These are phyloP conservation scores for Philonicus albiceps DNA, from an alignment of 2,888 invertebrate genomes.

Conservation along the genomic window DNA sequence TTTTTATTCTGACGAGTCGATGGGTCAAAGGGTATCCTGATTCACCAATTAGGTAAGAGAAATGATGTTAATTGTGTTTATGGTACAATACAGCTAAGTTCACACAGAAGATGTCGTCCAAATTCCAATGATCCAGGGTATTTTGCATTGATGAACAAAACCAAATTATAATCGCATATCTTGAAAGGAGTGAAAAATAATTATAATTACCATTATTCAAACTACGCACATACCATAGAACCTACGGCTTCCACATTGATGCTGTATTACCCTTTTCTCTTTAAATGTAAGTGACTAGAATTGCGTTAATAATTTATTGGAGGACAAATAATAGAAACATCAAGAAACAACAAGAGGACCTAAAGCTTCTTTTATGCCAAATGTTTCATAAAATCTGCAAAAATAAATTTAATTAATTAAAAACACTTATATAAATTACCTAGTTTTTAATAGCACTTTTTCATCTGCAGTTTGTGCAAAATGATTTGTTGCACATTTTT, in stretches of 20 bases:
- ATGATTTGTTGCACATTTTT: neutral
- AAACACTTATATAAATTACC: neutral
- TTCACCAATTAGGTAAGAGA: too few relatives aligned
- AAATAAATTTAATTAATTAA: too few relatives aligned
- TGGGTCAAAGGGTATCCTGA: too few relatives aligned
- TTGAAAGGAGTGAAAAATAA: neutral
- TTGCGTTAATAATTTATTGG: neutral
- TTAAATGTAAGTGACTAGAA: neutral
- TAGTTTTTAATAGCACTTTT: neutral
- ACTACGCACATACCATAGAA: too few relatives aligned
- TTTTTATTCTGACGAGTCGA: too few relatives aligned
- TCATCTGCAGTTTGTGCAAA: neutral
- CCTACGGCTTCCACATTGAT: neutral
- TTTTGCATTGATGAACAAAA: too few relatives aligned
- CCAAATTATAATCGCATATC: too few relatives aligned
- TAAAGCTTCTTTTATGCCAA: neutral
- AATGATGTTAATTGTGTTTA: too few relatives aligned
- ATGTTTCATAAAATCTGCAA: neutral
- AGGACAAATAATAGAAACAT: neutral
- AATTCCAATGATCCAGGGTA: too few relatives aligned
- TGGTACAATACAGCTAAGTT: too few relatives aligned
- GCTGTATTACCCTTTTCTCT: neutral
- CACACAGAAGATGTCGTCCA: too few relatives aligned
- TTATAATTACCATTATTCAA: neutral
- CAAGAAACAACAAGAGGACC: neutral